These are phyloP conservation scores for Microplitis demolitor DNA, from an alignment of 1,140 invertebrate genomes.

Conservation along the genomic window DNA sequence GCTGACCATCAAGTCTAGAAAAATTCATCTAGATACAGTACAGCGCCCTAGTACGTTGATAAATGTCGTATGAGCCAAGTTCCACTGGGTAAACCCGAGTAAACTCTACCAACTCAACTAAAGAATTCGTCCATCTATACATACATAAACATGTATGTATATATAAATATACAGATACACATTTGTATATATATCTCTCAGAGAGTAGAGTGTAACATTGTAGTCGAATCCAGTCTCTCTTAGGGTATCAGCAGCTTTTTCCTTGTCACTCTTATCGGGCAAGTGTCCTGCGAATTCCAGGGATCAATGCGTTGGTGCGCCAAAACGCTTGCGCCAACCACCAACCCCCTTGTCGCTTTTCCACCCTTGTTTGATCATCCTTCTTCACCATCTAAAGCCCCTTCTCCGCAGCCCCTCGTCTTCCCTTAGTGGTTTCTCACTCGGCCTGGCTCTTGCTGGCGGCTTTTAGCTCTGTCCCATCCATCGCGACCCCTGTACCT, in stretches of 20 bases:
- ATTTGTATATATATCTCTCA: no score
- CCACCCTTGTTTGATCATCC: background rate
- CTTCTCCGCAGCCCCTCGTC: no score
- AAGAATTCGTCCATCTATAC: slow-evolving; percentile 1
- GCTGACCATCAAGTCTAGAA: no score
- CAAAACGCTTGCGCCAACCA: slow-evolving; percentile 55
- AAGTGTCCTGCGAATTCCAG: slow-evolving; percentile 45
- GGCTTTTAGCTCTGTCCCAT: background rate
- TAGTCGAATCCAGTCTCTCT: slow-evolving; percentile 17
- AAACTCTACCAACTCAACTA: slow-evolving; percentile 19
- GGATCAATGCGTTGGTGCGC: slow-evolving; percentile 58
- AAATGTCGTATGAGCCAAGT: slow-evolving; percentile 13
- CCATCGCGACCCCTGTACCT: background rate
- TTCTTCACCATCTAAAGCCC: background rate
- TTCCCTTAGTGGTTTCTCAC: no score
- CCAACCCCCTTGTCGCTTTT: background rate
- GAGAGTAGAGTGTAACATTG: slow-evolving; percentile 7
- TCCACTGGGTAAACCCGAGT: slow-evolving; percentile 8
- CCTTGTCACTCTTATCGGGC: slow-evolving; percentile 10
- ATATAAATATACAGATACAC: no score
- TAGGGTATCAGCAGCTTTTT: background rate
- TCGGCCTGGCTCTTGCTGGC: no score
- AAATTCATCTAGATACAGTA: no score
- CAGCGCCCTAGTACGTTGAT: background rate
- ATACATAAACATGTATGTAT: no score